Base-by-base conservation (phyloP, 2,797 vertebrate species). In the Nyctalus aviator region DNA sequence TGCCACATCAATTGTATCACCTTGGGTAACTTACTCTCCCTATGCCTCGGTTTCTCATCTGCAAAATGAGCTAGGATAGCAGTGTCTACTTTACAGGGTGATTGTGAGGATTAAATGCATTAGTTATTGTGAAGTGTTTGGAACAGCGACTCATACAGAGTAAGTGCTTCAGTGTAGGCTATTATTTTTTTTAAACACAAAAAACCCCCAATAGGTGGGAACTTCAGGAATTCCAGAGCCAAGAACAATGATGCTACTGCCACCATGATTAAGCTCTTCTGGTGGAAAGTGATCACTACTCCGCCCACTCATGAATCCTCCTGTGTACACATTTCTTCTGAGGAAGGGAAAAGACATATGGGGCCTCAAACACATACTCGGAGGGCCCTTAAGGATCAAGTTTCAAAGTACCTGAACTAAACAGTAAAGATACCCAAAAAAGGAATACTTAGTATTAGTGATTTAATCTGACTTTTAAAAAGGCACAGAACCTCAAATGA, bases 401-500 rank as follows among this genome's bases (percentile, higher is more conserved):
- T 84, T 84, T 71, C 50, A 64, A 20, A 27, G 8, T 84, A 20
- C 21, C 41, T 10, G 8, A 84, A 32, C 25, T 21, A 21, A 93
- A 59, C 17, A 12, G 50, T 13, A 75, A 84, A 77, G 18, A 30
- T 14, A 35, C 6, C 59, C 59, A 23, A 53, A 35, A 90, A n/a
- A 59, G 37, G 76, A 82, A 17, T 2, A 85, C 18, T 27, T 66
- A 25, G n/a, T 72, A 57, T 84, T 20, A 93, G 30, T 37, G 14
- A 59, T 32, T 78, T 30, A 78, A 92, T n/a, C 48, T 79, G 30
- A 94, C 37, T 87, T 79, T 87, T 79, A 35, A 64, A 84, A 93
- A 81, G 37, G 5, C 53, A 32, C 0, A 27, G 37, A 53, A 84
- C 3, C 53, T 90, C 41, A 76, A 81, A 88, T 48, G 48, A 76